Evolutionary conservation across 2,113 vertebrate genomes (phyloP).

Genomic region (Tetrax tetrax): DNA sequence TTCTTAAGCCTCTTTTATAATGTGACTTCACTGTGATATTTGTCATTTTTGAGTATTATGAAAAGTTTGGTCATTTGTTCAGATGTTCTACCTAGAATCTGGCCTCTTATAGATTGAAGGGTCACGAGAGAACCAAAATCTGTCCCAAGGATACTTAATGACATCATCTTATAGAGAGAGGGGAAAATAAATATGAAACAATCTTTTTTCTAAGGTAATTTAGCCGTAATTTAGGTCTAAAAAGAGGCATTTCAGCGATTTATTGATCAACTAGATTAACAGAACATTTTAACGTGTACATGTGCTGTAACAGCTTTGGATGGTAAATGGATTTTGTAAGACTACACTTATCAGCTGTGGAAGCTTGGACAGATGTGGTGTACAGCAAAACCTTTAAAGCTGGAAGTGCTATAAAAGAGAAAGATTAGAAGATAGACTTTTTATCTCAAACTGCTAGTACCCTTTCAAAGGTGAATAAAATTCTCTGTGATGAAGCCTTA

Average conservation of each 20-base stretch:
- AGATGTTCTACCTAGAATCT: not conserved
- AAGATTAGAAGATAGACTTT: not conserved
- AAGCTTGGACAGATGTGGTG: not conserved
- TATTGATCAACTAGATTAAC: not conserved
- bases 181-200: not conserved
- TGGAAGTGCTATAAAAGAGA: not conserved
- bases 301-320: not conserved
- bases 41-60: not conserved
- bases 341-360: not conserved
- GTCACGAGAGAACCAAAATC: not conserved
- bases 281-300: not conserved
- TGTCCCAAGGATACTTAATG: not conserved
- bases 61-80: not conserved
- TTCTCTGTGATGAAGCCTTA: not conserved
- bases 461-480: conserved; percentile 7
- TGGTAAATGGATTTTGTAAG: not conserved
- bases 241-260: not conserved
- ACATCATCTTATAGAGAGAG: not conserved
- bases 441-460: not conserved
- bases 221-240: not conserved
- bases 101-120: not conserved
- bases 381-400: not conserved
- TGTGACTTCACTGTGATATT: not conserved
- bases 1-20: not conserved
- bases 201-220: not conserved